A percentile compares a stretch with the other conserved stretches of the same genome.
Conservation (phyloP, 2,797 vertebrate species). For the Simalia tracyae region DNA sequence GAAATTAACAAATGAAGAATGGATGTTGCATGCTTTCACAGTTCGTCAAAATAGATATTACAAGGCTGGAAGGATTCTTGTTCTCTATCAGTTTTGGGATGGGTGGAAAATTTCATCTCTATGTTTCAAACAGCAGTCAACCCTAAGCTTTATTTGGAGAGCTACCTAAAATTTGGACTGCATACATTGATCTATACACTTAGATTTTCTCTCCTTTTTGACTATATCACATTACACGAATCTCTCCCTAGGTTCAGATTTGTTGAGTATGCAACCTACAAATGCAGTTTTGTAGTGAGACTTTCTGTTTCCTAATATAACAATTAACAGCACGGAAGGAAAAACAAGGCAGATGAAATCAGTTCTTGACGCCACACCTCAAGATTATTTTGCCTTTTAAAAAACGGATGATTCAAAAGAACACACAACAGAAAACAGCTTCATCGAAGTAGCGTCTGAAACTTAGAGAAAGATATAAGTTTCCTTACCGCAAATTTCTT, state of each 20-base stretch:
- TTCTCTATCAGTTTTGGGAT: background rate
- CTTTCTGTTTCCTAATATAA: background rate
- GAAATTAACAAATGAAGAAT: background rate
- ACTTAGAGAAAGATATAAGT: background rate
- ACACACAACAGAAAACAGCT: rapidly evolving
- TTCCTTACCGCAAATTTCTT: conserved; percentile 80
- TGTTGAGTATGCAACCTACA: background rate
- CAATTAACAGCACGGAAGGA: background rate
- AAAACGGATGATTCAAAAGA: background rate
- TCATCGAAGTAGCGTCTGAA: background rate
- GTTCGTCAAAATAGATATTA: background rate
- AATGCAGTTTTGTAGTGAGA: background rate
- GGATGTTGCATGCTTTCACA: background rate
- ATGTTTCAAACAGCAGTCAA: background rate
- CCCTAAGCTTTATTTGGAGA: background rate
- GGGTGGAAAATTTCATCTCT: background rate
- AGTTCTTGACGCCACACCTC: too few relatives aligned
- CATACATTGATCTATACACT: background rate
- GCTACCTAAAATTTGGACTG: background rate
- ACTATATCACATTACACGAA: background rate
- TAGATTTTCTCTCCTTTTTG: background rate
- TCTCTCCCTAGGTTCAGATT: background rate
- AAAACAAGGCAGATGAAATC: background rate
- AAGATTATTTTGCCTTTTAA: too few relatives aligned
- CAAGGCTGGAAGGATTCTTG: background rate